These are phyloP conservation scores for Periphyllus acericola DNA, from an alignment of 2,888 invertebrate genomes.

Conservation along the genomic window DNA sequence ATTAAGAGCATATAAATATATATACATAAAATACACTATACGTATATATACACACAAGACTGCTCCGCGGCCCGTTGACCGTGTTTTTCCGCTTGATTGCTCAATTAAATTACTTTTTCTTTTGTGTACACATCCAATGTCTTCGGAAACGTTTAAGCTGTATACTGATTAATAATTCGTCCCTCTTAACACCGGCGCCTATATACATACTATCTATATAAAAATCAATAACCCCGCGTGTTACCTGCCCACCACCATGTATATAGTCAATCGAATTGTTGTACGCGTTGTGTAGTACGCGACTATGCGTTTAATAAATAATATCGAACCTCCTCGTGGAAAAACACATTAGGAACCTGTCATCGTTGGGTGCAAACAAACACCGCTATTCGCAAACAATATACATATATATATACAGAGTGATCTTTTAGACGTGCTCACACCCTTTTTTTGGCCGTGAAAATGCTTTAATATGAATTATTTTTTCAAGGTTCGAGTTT, in stretches of 20 bases:
- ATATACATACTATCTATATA: background rate
- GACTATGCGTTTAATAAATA: background rate
- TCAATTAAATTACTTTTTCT: slow-evolving; percentile 8
- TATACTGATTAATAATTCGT: background rate
- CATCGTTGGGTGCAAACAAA: background rate
- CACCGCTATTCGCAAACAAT: background rate
- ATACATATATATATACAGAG: no score
- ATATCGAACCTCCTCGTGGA: background rate
- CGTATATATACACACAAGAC: no score
- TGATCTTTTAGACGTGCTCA: no score
- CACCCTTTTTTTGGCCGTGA: no score
- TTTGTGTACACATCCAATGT: background rate
- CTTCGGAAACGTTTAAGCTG: background rate
- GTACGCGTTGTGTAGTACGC: no score
- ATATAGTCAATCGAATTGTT: background rate
- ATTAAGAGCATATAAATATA: background rate
- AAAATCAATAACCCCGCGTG: background rate
- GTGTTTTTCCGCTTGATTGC: background rate
- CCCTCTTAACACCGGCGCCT: background rate
- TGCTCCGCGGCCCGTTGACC: background rate
- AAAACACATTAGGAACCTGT: background rate
- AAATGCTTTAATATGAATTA: no score
- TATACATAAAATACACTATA: background rate
- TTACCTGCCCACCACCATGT: no score
- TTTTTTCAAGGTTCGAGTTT: no score